phyloP scores from a whole-genome alignment of 1,140 invertebrate genomes.

The Sitophilus oryzae region DNA sequence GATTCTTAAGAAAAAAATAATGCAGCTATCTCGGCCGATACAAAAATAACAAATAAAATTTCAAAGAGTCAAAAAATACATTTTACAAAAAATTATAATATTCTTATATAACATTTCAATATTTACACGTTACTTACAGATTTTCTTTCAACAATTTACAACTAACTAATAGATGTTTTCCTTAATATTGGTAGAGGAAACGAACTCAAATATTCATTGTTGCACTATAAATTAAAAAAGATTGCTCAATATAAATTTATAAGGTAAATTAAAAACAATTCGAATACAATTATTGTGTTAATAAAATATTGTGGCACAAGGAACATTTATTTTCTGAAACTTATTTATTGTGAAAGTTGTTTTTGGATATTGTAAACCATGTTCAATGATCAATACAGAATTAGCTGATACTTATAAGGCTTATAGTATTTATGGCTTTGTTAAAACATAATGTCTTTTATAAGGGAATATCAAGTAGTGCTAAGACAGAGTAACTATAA shows the following conservation, averaged over 20 bases:
- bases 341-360: slow-evolving; percentile 14
- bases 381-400: too few species aligned
- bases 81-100: slow-evolving; percentile 17
- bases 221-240: not conserved
- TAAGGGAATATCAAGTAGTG: too few species aligned
- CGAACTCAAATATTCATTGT: not conserved
- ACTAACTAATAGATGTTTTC: slow-evolving; percentile 2
- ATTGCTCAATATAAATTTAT: not conserved
- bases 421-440: too few species aligned
- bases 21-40: not conserved
- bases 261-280: not conserved
- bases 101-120: slow-evolving; percentile 36
- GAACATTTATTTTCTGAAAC: slow-evolving; percentile 31
- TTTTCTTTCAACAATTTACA: slow-evolving; percentile 31
- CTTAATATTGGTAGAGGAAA: not conserved
- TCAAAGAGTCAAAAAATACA: slow-evolving; percentile 21
- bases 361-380: too few species aligned
- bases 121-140: slow-evolving; percentile 39
- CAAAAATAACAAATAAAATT: slow-evolving; percentile 31
- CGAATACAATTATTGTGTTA: not conserved
- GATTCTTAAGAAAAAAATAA: slow-evolving; percentile 10
- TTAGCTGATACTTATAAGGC: too few species aligned
- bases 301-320: slow-evolving; percentile 31
- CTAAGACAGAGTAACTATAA: too few species aligned
- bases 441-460: too few species aligned